phyloP scores from a whole-genome alignment of 2,888 invertebrate species.

The Plusia festucae region DNA sequence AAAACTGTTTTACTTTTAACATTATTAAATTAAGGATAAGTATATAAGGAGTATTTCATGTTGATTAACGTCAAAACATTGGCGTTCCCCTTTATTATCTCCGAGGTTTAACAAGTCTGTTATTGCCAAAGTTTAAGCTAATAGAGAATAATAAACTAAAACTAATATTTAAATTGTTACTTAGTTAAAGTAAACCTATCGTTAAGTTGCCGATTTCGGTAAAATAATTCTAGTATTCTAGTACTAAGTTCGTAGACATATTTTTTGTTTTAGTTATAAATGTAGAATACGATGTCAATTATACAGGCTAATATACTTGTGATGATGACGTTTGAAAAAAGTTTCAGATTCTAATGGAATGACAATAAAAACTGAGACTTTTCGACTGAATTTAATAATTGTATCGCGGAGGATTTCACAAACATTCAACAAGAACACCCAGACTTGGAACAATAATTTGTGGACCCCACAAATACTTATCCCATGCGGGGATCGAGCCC shows the following conservation, averaged over 20 bases:
- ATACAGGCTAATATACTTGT: neutral
- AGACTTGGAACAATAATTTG: too few relatives aligned
- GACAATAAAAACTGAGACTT: too few relatives aligned
- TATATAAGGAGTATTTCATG: too few relatives aligned
- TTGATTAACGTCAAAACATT: neutral
- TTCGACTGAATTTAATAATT: too few relatives aligned
- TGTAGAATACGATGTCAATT: neutral
- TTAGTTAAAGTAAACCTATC: slow-evolving; percentile 26
- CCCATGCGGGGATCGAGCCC: too few relatives aligned
- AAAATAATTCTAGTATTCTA: neutral
- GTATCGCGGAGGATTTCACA: too few relatives aligned
- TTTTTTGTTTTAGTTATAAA: neutral
- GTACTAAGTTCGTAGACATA: neutral
- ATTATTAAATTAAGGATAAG: neutral
- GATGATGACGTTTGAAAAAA: neutral
- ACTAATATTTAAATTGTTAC: slow-evolving; percentile 45
- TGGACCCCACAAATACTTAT: too few relatives aligned
- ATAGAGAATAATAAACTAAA: slow-evolving; percentile 61
- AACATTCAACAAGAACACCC: too few relatives aligned
- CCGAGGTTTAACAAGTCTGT: slow-evolving; percentile 14
- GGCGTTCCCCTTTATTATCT: neutral
- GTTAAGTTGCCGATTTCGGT: neutral
- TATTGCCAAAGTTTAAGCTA: slow-evolving; percentile 61
- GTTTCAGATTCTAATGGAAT: neutral
- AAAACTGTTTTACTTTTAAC: neutral